A percentile compares a stretch with the other conserved stretches of the same genome.
These are phyloP conservation scores for Invenusta paracnida DNA, from an alignment of 2,888 invertebrate genomes.

Conservation along the genomic window DNA sequence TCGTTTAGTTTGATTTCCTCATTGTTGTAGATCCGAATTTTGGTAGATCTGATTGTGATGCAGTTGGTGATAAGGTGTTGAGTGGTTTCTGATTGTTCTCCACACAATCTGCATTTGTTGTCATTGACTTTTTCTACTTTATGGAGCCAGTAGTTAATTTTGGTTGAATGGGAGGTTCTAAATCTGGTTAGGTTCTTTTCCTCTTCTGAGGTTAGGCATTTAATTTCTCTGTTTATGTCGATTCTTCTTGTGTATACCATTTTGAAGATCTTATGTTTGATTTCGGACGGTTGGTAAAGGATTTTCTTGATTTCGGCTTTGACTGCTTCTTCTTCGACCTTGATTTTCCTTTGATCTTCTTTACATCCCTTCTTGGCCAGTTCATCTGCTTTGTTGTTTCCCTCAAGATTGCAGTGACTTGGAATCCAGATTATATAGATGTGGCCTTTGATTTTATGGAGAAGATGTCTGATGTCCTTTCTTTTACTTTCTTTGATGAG, in stretches of 20 bases:
- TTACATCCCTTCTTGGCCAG: not conserved
- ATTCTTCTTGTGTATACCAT: conserved; percentile 5
- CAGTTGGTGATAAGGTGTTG: conserved; percentile 1
- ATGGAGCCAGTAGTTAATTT: conserved; percentile 13
- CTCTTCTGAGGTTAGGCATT: conserved; percentile 12
- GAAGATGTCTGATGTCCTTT: not conserved
- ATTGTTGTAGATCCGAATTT: conserved; percentile 3
- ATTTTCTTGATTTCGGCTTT: conserved; percentile 23
- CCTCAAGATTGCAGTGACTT: not conserved
- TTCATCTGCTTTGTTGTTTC: not conserved
- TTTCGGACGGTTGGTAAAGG: not conserved
- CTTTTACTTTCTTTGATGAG: not conserved
- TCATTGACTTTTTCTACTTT: not conserved
- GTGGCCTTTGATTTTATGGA: not conserved
- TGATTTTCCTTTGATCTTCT: not conserved
- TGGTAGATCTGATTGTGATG: not conserved
- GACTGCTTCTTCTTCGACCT: conserved; percentile 18
- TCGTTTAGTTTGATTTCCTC: conserved; percentile 7
- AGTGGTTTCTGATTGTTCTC: not conserved
- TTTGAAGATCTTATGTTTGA: conserved; percentile 9
- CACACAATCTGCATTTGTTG: conserved; percentile 12
- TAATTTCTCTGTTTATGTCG: not conserved
- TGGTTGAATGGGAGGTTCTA: conserved; percentile 7
- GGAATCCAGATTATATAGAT: not conserved
- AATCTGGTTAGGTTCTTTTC: conserved; percentile 12